Base-by-base conservation (phyloP, 2,797 vertebrate genomes). In the Channa striata region DNA sequence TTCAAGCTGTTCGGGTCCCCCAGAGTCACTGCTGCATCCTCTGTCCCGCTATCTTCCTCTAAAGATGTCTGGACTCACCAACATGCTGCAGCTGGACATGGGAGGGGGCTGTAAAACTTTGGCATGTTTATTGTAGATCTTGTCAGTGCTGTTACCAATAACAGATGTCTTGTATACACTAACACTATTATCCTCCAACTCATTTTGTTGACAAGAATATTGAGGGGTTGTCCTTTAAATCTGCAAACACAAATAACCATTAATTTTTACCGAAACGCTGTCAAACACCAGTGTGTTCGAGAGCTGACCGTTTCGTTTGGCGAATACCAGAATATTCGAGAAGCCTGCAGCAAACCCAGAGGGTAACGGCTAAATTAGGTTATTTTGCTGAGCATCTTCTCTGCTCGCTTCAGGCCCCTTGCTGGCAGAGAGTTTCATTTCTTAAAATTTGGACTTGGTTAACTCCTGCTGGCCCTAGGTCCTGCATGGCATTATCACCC, bases 91-190 rank as follows among this genome's bases (percentile, higher is more conserved):
- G 91, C 89, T 92, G 91, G 83, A 88, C 85, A 78, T 78, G 83
- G 89, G 90, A 86, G 88, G 82, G 68, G 82, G 60, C 53, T 82
- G 74, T 78, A 78, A 74, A 81, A 82, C 65, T 82, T 78, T 89
- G 91, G 83, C 82, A 77, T 88, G 89, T 92, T 91, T 92, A 92
- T 89, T 90, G 83, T 82, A 79, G 81, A 77, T 81, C 84, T 74
- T 87, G 83, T 89, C 87, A 84, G 62, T 2, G 20, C 81, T 13
- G 71, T 89, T 83, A 72, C 69, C 82, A 84, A 69, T 75, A 92
- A 77, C 91, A 92, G 89, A 88, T 91, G 90, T 86, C 71, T 73
- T 68, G 68, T 71, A 47, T 81, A 82, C 68, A 77, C 83, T 57
- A 59, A 82, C 71, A 58, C 75, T 43, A 76, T 81, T 74, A 68